Percentiles rank a stretch among this genome's conserved stretches.
These are phyloP conservation scores for Delphinus delphis DNA, from an alignment of 2,113 vertebrate species.

Conservation along the genomic window DNA sequence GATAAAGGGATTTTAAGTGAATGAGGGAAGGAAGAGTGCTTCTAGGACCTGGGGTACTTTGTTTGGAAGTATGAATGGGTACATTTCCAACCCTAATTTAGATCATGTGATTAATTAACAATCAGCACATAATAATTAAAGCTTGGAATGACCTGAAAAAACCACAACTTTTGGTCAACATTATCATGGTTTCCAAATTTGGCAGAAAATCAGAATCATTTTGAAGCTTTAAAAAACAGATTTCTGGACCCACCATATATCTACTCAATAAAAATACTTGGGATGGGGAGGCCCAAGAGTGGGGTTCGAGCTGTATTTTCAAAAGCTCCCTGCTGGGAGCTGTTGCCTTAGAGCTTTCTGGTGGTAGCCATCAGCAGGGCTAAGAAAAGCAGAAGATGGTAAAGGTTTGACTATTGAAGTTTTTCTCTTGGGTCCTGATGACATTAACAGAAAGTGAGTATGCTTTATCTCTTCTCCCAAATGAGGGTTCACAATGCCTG, in stretches of 20 bases:
- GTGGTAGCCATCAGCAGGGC: background rate
- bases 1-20: background rate
- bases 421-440: background rate
- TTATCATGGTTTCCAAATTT: background rate
- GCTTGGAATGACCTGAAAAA: background rate
- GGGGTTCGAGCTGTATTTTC: background rate
- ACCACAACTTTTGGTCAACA: background rate
- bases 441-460: background rate
- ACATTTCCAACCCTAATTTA: background rate
- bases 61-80: background rate
- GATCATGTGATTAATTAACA: background rate
- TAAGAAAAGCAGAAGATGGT: too few relatives aligned
- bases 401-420: background rate
- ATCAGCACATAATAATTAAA: background rate
- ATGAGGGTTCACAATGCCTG: background rate
- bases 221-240: background rate
- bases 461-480: background rate
- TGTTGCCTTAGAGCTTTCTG: background rate
- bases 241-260: background rate
- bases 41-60: too few relatives aligned
- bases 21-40: background rate
- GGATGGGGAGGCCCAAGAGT: background rate
- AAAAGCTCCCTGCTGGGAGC: background rate
- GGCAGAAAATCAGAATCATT: background rate
- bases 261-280: background rate